Base-by-base conservation (phyloP, 2,888 invertebrate species). In the Timema cristinae region DNA sequence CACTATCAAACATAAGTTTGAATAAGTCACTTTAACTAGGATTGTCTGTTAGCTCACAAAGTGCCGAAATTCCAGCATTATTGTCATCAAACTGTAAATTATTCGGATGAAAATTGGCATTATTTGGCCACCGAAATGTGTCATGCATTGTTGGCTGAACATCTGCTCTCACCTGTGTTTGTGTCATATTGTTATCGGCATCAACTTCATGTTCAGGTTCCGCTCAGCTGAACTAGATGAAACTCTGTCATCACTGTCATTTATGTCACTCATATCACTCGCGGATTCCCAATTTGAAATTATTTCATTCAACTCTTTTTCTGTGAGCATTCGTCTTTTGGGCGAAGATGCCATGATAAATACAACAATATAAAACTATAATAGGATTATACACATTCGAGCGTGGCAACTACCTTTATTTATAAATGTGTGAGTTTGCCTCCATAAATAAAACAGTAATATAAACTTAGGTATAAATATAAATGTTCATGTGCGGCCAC, bases 201-300 rank as follows among this genome's bases (percentile, higher is more conserved):
- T 15, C 32, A 47, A 13, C 54, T 6, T 32, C 32, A 10, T 61
- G 32, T 32, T 15, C 9, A 47, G 32, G 11, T 6, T 32, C 47
- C 48, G 7, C 61, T 47, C 10, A 15, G 13, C 1, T 61, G 13
- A 9, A 11, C 9, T 61, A 32, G 13, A 11, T 10, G 48, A 8
- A 47, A 48, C n/a, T n/a, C n/a, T n/a, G 11, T 54, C 54, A 13
- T 61, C 61, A 61, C 4, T 61, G 32, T 61, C 61, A 13, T 10
- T 15, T 61, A 61, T 8, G 11, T 32, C 8, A 61, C 61, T 61
- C 32, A 61, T 48, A 15, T 61, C 61, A 15, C 32, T 61, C 61
- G 7, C 32, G 32, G 61, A 61, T 61, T 61, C 61, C 61, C 61
- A 16, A 13, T 61, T 61, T 15, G 15, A 61, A 15, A 61, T 61